Evolutionary conservation across 2,113 vertebrate genomes (phyloP), one percentile per base, ranked within the genome.

Genomic region (Cyanoramphus novaezelandiae): DNA sequence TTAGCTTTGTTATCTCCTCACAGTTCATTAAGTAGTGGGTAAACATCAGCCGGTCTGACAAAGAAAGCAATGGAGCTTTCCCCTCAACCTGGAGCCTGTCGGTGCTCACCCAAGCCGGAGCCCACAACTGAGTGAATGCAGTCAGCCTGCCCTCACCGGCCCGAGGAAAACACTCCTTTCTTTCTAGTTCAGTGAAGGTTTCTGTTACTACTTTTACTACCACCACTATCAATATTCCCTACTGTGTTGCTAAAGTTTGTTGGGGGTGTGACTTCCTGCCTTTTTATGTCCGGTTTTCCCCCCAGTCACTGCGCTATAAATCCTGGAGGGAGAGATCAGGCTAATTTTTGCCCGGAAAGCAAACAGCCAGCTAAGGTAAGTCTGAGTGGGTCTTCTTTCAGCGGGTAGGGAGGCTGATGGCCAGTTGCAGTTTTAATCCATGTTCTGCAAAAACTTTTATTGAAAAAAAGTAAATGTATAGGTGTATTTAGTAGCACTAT

Each of bases 311-410:
- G 23, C 3, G 6, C 37, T 79, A 16, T 67, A 57, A 63, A 33
- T 47, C 10, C 31, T 23, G 11, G 4, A 71, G 29, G 44, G 4
- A 50, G 7, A 21, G 1, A 1, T 0, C 0, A 9, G 19, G 2
- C 0, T 0, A 0, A 0, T 9, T 83, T 2, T 1, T 15, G 1
- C 1, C 0, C 0, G 1, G 17, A 6, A 23, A 10, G 5, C 0
- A 3, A 17, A 24, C 1, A 35, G 20, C 2, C 31, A 20, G 11
- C 6, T 75, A 37, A 47, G 77, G 24, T 76, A 4, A 83, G 18
- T 3, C 3, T 17, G 13, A 19, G n/a, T 4, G 8, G 10, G 6
- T 0, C 20, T 12, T 0, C 0, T 1, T 6, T 60, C 1, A 11
- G 24, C 4, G 4, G 10, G 1, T 5, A 4, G 4, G 9, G 18